Evolutionary conservation across 2,113 vertebrate genomes (phyloP), one percentile per base, ranked within the genome.

Genomic region (Otolemur garnettii): DNA sequence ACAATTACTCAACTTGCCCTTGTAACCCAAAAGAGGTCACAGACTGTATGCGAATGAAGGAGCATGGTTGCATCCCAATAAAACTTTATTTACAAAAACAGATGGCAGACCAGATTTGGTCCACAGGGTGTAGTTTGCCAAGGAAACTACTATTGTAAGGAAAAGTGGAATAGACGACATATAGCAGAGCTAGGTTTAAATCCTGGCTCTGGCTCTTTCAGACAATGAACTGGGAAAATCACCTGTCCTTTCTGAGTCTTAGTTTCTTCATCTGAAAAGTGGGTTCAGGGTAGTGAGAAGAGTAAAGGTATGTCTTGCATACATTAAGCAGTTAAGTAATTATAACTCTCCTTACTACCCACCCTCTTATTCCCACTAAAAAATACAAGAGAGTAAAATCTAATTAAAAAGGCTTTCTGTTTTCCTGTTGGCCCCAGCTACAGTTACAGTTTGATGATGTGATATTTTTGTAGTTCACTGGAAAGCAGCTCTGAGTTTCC

Each of bases 1-100:
- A 78, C 42, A 64, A 18, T 18, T 11, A 17, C 59, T 80, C 81
- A 12, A 0, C 19, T 53, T 71, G 55, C 19, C 3, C 0, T 42
- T 26, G 0, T 53, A 62, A 50, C 1, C 1, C 28, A 66, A 28
- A 75, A 38, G 2, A 42, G 53, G 30, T 59, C 45, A 21, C 1
- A 18, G 50, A 42, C 0, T 2, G 13, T 7, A 15, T 12, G 1
- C 1, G 42, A 55, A 13, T 74, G 45, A 87, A 68, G 19, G 53
- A n/a, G 24, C 1, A 0, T 64, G 59, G 24, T 33, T 30, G 4
- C 74, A 45, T 96, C 64, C 69, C 77, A 79, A 45, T 83, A 94
- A 80, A 96, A 83, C 90, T 87, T 92, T 94, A 93, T 82, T 86
- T 22, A 35, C 14, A 79, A 42, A 66, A 24, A 24, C 14, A 66